Evolutionary conservation across 64 coral and sea anemone genomes (phyloP), one percentile per base, ranked within the genome.

Genomic region (Pocillopora verrucosa): DNA sequence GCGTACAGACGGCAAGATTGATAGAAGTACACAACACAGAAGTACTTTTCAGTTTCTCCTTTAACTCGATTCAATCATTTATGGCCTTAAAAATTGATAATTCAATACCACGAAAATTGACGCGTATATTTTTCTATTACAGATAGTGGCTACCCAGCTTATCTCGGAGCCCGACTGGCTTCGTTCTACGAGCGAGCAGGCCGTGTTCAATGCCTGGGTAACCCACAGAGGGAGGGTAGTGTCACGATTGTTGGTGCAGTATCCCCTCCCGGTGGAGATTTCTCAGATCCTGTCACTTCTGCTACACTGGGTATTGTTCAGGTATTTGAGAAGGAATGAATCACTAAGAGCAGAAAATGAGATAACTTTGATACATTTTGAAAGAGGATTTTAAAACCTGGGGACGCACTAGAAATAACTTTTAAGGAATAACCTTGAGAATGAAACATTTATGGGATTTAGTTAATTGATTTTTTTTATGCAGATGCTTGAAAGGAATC

Each of bases 151-250:
- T 99, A 99, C 60, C 97, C 97, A 34, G 97, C 97, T 0, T 99
- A 99, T 65, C 94, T 99, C 65, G 97, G 97, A 58, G 97, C 97
- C 10, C 88, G 97, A 87, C 76, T 99, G 24, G 97, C 97, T n/a
- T 99, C 97, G 5, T 99, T 99, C 84, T 99, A 99, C 74, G 97
- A 99, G 86, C 91, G 97, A 34, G 97, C 97, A 26, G 97, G 97
- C 34, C 88, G 97, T 57, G 97, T 95, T 38, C 90, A 91, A 22
- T 99, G 97, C 65, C 84, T 99, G 51, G 97, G 97, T 2, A 99
- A 95, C 79, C 97, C 97, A 22, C 90, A 95, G 38, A 91, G 97
- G 68, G 97, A 99, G 79, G 97, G 97, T 58, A 99, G 97, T 95
- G 97, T 99, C 0, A 93, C 97, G 63, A 99, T 99, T 93, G 97